Base-by-base conservation (phyloP, 2,113 vertebrate genomes). In the Craseonycteris thonglongyai region DNA sequence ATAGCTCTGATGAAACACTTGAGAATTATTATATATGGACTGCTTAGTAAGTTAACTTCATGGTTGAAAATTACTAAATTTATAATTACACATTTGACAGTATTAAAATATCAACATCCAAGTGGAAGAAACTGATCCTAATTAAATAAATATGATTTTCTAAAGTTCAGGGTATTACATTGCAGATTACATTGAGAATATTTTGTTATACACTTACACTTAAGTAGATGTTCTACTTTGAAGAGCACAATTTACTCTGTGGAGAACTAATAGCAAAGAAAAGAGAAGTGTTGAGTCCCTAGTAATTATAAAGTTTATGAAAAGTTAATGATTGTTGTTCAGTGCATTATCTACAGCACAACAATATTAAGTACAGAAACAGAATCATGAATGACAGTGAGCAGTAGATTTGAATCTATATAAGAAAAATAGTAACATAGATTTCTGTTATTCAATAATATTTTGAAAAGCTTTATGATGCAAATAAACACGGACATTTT, bases 101-200 rank as follows among this genome's bases (percentile, higher is more conserved):
- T 59, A 92, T 81, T 97, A 91, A 97, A 96, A 94, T 90, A 92
- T 86, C 87, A 96, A 75, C 75, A 95, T 87, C 79, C 45, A 45
- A 95, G 68, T 92, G 45, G 63, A 95, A 93, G 90, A 19, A 91
- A 61, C 49, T 72, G 91, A 89, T 56, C 47, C 59, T 91, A 75
- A 91, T 90, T 93, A 89, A 91, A 80, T 88, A 93, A 93, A 81
- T 40, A 72, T 49, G 49, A 82, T 58, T 96, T 90, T 95, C 85
- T 92, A 24, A 92, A 92, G 72, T 92, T 79, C 66, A 89, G 35
- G 51, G 26, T 95, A 87, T 81, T 89, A 42, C 45, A 79, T 13
- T 18, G 28, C 58, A 75, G 75, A 66, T 76, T 94, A 49, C 24
- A 83, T 75, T 90, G n/a, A 96, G 88, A 88, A 33, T 76, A 90